Percentiles rank a stretch among this genome's conserved stretches.
phyloP scores from a whole-genome alignment of 1,140 invertebrate genomes.

The Sycophaga agraensis region DNA sequence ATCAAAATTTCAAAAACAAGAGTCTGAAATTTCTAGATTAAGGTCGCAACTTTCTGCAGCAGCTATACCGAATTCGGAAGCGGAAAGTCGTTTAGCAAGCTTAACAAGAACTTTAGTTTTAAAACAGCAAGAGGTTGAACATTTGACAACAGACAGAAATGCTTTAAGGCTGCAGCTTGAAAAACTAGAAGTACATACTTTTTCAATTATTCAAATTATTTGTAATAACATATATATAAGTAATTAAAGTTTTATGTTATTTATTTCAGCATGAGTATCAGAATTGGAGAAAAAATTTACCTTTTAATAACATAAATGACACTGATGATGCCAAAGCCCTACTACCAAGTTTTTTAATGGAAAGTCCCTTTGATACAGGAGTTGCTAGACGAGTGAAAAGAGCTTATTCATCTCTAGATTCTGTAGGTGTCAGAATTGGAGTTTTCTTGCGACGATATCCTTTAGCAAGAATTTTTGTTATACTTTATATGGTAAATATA shows the following conservation, averaged over 20 bases:
- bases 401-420: conserved; percentile 76
- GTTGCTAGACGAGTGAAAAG: conserved; percentile 77
- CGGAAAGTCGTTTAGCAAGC: conserved; percentile 69
- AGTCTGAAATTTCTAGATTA: conserved; percentile 65
- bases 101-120: conserved; percentile 79
- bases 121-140: conserved; percentile 78
- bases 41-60: conserved; percentile 61
- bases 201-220: conserved; percentile 1
- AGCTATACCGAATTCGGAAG: conserved; percentile 61
- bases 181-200: conserved; percentile 67
- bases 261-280: conserved; percentile 57
- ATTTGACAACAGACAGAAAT: conserved; percentile 77
- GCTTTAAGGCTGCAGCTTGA: conserved; percentile 77
- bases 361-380: conserved; percentile 76
- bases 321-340: conserved; percentile 70
- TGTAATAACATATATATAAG: neutral
- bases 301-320: conserved; percentile 63
- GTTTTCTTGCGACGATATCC: conserved; percentile 81
- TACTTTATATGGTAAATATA: conserved; percentile 69
- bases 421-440: conserved; percentile 75
- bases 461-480: conserved; percentile 74
- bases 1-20: conserved; percentile 61
- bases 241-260: neutral
- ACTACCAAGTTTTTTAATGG: conserved; percentile 71
- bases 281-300: conserved; percentile 47